phyloP scores from a whole-genome alignment of 2,797 vertebrate species.

The Poliocrania exsul region DNA sequence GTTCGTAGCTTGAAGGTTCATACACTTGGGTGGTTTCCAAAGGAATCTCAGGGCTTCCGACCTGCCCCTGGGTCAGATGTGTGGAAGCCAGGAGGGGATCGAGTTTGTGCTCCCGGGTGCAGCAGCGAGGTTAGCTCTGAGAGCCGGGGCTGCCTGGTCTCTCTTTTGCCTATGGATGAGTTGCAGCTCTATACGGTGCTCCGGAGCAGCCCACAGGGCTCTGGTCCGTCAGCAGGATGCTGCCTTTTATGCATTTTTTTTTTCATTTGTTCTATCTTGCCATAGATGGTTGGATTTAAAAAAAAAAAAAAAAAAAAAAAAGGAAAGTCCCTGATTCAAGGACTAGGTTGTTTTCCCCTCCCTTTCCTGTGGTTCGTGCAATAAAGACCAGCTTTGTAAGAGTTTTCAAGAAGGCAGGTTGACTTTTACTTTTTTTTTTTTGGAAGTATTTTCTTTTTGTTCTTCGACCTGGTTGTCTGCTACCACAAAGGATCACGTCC shows the following conservation, averaged over 20 bases:
- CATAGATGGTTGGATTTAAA: not conserved
- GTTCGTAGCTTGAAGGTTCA: not conserved
- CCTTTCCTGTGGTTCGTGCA: not conserved
- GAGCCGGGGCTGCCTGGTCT: accelerated
- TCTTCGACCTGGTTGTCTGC: not conserved
- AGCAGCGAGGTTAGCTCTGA: not conserved
- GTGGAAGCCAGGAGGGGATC: not conserved
- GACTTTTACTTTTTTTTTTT: not conserved
- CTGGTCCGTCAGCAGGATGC: not conserved
- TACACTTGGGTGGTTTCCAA: not conserved
- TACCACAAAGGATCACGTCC: not conserved
- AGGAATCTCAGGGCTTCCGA: not conserved
- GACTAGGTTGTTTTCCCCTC: not conserved
- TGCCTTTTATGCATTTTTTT: not conserved
- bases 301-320: not conserved
- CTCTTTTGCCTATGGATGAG: accelerated
- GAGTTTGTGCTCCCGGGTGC: accelerated
- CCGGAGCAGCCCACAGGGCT: not conserved
- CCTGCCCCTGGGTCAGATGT: not conserved
- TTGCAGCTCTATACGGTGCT: accelerated
- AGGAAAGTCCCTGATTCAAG: not conserved
- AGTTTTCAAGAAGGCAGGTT: not conserved
- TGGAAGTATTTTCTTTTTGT: not conserved
- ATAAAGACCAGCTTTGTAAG: not conserved
- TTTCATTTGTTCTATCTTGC: not conserved